Conservation (phyloP, 2,113 vertebrate species). For the Proterorhinus semilunaris region DNA sequence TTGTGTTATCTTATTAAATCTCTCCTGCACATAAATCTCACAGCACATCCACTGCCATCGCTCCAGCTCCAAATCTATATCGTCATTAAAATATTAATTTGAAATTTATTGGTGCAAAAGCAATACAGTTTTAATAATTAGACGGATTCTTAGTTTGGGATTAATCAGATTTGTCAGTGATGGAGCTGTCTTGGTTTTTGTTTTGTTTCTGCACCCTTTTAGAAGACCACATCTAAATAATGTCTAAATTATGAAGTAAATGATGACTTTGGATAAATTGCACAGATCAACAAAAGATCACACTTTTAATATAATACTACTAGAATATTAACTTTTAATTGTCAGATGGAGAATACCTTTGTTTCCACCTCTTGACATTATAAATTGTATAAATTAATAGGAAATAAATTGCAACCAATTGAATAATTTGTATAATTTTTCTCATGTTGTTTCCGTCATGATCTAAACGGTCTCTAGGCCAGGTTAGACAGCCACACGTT, state of each 20-base stretch:
- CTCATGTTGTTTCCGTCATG: neutral
- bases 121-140: slow-evolving; percentile 56
- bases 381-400: neutral
- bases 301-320: neutral
- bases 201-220: slow-evolving; percentile 29
- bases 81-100: slow-evolving; percentile 61
- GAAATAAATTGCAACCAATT: neutral
- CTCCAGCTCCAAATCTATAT: slow-evolving; percentile 11
- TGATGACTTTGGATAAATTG: slow-evolving; percentile 28
- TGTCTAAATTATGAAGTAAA: neutral
- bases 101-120: slow-evolving; percentile 36
- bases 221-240: neutral
- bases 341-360: neutral
- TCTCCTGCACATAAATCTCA: slow-evolving; percentile 20
- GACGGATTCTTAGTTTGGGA: slow-evolving; percentile 56
- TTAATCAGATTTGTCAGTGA: slow-evolving; percentile 45
- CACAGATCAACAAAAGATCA: slow-evolving; percentile 12
- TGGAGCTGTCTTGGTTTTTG: slow-evolving; percentile 38
- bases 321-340: neutral
- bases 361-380: neutral
- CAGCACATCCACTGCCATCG: slow-evolving; percentile 1
- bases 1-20: slow-evolving; percentile 28
- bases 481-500: slow-evolving; percentile 25
- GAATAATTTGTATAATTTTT: neutral
- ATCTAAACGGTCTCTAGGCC: slow-evolving; percentile 10